Evolutionary conservation across 2,888 invertebrate species (phyloP), one percentile per base, ranked within the genome.

Genomic region (Chrysolina americana): DNA sequence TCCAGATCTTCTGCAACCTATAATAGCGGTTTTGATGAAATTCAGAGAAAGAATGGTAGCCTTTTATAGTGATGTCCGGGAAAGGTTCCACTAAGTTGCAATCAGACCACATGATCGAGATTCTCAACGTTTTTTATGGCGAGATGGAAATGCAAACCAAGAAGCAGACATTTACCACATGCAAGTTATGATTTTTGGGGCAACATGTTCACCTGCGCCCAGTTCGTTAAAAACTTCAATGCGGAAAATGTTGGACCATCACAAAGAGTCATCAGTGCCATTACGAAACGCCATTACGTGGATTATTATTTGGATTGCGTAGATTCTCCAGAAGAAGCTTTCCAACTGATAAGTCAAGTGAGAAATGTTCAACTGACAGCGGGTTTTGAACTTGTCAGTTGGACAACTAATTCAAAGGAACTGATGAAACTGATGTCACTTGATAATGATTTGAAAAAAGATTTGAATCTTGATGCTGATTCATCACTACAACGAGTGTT

Each of bases 151-250:
- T 3, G 3, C 48, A 48, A 17, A 48, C 48, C 15, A 48, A 48
- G 6, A 48, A 48, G 3, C 48, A 48, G 15, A 17, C 5, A 53
- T 21, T 21, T 17, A 53, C 11, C 19, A 53, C 11, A 53, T 53
- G 53, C 21, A 53, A 21, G 53, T 53, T 10, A 53, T 53, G 53
- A 53, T 21, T 10, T 53, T 10, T 53, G 21, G 19, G 15, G 15
- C 53, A 19, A 53, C 53, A 13, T 53, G 53, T 21, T 53, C 53
- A 53, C 53, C 21, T 53, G 17, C 17, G 53, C 53, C 21, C 53
- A 53, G 17, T 53, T 19, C 9, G 15, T 53, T 17, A 53, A n/a
- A 17, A 53, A 53, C 21, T 19, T 53, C 53, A 19, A 53, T 15
- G 15, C 17, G 10, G 10, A 53, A n/a, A 21, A 53, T 15, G 17